Evolutionary conservation across 30 jellyfish, hydroid and myxozoan genomes (phyloP).

Genomic region (Chironex yamaguchii): DNA sequence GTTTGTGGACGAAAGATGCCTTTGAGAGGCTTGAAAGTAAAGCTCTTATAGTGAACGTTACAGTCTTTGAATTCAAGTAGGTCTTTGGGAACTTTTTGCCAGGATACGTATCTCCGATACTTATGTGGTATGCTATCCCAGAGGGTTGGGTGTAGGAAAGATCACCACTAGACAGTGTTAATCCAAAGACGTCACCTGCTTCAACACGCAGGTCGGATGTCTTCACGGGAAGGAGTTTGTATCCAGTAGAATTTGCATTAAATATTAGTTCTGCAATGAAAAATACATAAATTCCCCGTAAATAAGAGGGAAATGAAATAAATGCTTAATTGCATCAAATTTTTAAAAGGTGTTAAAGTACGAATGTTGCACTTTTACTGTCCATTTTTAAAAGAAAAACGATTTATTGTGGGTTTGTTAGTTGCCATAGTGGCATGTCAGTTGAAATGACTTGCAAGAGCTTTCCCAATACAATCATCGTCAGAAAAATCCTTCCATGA

Average conservation of each 20-base stretch:
- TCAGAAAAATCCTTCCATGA: no score
- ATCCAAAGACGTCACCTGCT: background rate
- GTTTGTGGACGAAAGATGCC: background rate
- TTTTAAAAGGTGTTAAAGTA: no score
- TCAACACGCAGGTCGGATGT: slow-evolving; percentile 27
- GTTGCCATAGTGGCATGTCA: no score
- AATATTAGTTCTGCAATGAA: slow-evolving; percentile 53
- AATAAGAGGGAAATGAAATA: no score
- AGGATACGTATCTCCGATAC: background rate
- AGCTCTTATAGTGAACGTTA: background rate
- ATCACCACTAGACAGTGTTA: background rate
- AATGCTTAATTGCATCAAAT: no score
- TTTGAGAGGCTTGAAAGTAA: background rate
- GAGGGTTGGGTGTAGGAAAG: background rate
- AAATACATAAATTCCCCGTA: no score
- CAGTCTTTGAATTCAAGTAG: background rate
- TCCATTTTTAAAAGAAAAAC: no score
- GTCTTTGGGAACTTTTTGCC: background rate
- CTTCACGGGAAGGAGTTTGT: slow-evolving; percentile 35
- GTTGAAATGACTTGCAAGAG: no score
- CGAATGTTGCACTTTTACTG: no score
- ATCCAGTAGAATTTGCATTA: slow-evolving; percentile 61
- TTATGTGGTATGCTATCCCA: background rate
- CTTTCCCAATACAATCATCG: no score
- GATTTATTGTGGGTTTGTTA: no score